Evolutionary conservation across 1,140 invertebrate species (phyloP).

Genomic region (Saccostrea cuccullata): DNA sequence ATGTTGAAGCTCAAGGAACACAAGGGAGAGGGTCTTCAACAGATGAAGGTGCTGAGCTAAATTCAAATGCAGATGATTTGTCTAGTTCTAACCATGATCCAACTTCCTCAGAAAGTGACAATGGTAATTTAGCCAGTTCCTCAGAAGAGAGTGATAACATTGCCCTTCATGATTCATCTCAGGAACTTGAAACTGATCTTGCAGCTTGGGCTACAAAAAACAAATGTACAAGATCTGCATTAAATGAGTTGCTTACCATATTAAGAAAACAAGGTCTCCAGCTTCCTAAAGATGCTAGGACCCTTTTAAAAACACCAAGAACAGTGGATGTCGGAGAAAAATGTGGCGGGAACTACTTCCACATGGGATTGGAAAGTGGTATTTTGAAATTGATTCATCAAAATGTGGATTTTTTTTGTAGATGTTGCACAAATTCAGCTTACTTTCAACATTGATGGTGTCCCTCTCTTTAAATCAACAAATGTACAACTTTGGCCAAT

Average conservation of each 20-base stretch:
- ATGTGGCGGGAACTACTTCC: conserved; percentile 57
- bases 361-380: conserved; percentile 52
- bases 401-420: conserved; percentile 9
- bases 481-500: conserved; percentile 68
- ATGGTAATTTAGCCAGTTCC: not conserved
- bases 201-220: conserved; percentile 44
- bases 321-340: conserved; percentile 42
- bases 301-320: conserved; percentile 52
- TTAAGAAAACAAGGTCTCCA: conserved; percentile 33
- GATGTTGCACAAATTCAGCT: conserved; percentile 17
- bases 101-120: not conserved
- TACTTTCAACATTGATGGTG: conserved; percentile 59
- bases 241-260: conserved; percentile 32
- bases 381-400: conserved; percentile 37
- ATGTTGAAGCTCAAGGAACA: not conserved
- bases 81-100: not conserved
- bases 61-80: not conserved
- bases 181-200: not conserved
- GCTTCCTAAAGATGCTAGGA: conserved; percentile 52
- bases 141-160: not conserved
- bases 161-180: not conserved
- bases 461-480: conserved; percentile 57
- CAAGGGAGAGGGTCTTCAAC: not conserved
- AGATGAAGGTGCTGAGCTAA: not conserved
- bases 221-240: conserved; percentile 19